These are phyloP conservation scores for Oligia fasciuncula DNA, from an alignment of 2,888 invertebrate species.

Conservation along the genomic window DNA sequence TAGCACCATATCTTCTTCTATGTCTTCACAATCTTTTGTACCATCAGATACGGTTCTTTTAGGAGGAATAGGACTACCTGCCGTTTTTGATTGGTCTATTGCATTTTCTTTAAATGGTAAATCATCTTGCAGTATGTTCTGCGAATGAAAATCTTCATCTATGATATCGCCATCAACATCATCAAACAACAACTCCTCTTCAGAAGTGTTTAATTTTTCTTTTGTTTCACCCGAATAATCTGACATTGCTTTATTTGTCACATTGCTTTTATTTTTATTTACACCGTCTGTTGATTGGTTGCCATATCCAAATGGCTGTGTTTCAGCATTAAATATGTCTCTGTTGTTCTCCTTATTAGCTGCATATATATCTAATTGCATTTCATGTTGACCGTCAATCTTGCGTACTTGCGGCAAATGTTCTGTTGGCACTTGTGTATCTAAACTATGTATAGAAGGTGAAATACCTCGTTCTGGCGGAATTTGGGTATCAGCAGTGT, in stretches of 20 bases:
- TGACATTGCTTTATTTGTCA: slow-evolving; percentile 49
- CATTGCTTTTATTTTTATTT: slow-evolving; percentile 46
- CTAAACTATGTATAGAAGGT: slow-evolving; percentile 64
- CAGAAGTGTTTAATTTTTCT: slow-evolving; percentile 69
- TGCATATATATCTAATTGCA: slow-evolving; percentile 75
- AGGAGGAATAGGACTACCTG: slow-evolving; percentile 9
- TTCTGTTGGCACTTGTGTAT: slow-evolving; percentile 70
- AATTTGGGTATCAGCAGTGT: slow-evolving; percentile 74
- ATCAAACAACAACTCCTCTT: slow-evolving; percentile 81
- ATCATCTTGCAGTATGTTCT: slow-evolving; percentile 76
- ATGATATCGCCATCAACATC: slow-evolving; percentile 75
- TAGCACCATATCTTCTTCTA: slow-evolving; percentile 55
- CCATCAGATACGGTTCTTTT: slow-evolving; percentile 61
- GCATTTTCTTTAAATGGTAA: slow-evolving; percentile 44
- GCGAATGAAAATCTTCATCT: slow-evolving; percentile 78
- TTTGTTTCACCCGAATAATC: slow-evolving; percentile 22
- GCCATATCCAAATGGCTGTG: slow-evolving; percentile 64
- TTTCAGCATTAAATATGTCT: slow-evolving; percentile 73
- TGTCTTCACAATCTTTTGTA: slow-evolving; percentile 67
- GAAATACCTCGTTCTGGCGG: slow-evolving; percentile 44
- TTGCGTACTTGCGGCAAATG: slow-evolving; percentile 75
- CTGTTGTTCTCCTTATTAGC: slow-evolving; percentile 75
- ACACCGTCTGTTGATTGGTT: slow-evolving; percentile 39
- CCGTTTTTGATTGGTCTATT: slow-evolving; percentile 22
- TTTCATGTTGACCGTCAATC: slow-evolving; percentile 75